phyloP scores from a whole-genome alignment of 2,888 invertebrate species.

The Diarsia dahlii region DNA sequence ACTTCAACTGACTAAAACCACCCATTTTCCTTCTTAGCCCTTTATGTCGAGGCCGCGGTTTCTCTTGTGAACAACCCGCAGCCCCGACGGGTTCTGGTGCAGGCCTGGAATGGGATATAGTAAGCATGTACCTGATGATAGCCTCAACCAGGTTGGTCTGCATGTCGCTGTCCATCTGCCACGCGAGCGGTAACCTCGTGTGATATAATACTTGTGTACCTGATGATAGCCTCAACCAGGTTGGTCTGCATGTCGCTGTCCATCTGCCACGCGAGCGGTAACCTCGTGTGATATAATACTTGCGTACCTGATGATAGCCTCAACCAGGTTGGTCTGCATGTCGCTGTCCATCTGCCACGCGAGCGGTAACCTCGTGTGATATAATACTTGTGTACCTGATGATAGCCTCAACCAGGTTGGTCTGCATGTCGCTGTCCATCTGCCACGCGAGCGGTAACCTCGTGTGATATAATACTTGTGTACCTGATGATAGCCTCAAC shows the following conservation, averaged over 20 bases:
- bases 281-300: too few relatives aligned
- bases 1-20: too few relatives aligned
- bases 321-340: conserved; percentile 94
- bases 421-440: conserved; percentile 97
- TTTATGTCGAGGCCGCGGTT: too few relatives aligned
- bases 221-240: conserved; percentile 97
- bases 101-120: background rate
- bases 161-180: conserved; percentile 97
- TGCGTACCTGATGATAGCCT: conserved; percentile 91
- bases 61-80: too few relatives aligned
- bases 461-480: too few relatives aligned
- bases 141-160: conserved; percentile 98
- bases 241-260: conserved; percentile 97
- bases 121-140: conserved; percentile 92
- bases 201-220: too few relatives aligned
- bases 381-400: too few relatives aligned
- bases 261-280: conserved; percentile 96
- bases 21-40: too few relatives aligned
- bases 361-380: too few relatives aligned
- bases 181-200: conserved; percentile 95
- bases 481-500: conserved; percentile 96
- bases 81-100: too few relatives aligned
- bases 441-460: conserved; percentile 92
- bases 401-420: conserved; percentile 92
- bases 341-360: conserved; percentile 97